These are phyloP conservation scores for Thalassarche chlororhynchos DNA, from an alignment of 2,113 vertebrate species.

Conservation along the genomic window DNA sequence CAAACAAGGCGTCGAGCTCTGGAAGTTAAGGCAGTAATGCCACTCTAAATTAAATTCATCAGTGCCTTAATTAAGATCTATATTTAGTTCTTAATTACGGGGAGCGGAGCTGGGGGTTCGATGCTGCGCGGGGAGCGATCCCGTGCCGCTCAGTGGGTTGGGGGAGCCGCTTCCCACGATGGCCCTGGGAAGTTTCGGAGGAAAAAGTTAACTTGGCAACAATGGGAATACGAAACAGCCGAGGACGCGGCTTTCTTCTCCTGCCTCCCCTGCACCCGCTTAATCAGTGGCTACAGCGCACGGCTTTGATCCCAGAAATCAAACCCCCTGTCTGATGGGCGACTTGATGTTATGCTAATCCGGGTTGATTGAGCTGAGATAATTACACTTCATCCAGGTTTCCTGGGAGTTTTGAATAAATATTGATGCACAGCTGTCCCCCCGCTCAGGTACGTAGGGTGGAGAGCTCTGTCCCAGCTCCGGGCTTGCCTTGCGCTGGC, in stretches of 20 bases:
- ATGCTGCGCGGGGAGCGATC: neutral
- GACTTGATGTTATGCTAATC: conserved; percentile 74
- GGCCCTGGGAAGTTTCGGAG: neutral
- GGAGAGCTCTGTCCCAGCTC: neutral
- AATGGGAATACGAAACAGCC: neutral
- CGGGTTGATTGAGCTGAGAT: conserved; percentile 75
- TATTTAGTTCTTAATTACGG: conserved; percentile 80
- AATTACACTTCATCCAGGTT: conserved; percentile 76
- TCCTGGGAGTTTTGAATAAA: conserved; percentile 75
- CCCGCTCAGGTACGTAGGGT: neutral
- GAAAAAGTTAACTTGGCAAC: neutral
- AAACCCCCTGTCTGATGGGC: conserved; percentile 67
- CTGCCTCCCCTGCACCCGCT: neutral
- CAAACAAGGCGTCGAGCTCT: conserved; percentile 70
- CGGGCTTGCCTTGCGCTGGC: fast-evolving
- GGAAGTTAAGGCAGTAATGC: conserved; percentile 75
- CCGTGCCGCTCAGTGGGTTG: neutral
- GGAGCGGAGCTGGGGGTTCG: conserved; percentile 54
- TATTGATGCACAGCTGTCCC: conserved; percentile 77
- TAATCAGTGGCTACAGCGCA: conserved; percentile 51
- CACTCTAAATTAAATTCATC: conserved; percentile 84
- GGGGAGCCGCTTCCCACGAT: fast-evolving
- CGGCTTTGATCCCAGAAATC: conserved; percentile 74
- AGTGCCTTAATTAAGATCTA: conserved; percentile 83
- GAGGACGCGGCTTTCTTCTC: neutral